Evolutionary conservation across 2,113 vertebrate species (phyloP), one percentile per base, ranked within the genome.

Genomic region (Laticauda colubrina): DNA sequence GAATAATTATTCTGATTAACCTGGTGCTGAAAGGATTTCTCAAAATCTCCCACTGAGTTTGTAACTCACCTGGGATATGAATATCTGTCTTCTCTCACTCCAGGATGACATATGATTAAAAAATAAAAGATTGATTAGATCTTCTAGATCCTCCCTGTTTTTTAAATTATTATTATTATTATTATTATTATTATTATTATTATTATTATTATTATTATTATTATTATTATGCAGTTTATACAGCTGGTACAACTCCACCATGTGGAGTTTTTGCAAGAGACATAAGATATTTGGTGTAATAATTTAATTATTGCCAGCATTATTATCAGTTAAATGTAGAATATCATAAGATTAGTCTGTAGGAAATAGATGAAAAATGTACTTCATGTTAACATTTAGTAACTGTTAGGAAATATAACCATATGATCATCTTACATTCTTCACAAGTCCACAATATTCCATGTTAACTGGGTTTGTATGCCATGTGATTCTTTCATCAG

Each of bases 391-490:
- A 94, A 95, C 59, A 94, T 93, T 91, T 1, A 92, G 43, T 0
- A 95, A 96, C 93, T 91, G 92, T 96, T 95, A 95, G 95, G 95
- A 96, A 96, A 97, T 96, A 95, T 90, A 94, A 95, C 95, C 95
- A 96, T 97, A 95, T 96, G 94, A 95, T 96, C 95, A 96, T 96
- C 94, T 93, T 96, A 95, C 94, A 94, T 95, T 94, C 54, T n/a
- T 90, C 92, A 93, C 90, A 96, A 92, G 93, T 94, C 89, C 96
- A 94, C 93, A 94, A 95, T 96, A 96, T 95, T 21, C 95, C 91
- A 59, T 90, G 94, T 95, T 97, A 96, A 96, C 96, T 97, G 95
- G 94, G 94, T 96, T 96, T 95, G 94, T 95, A 96, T 95, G 95
- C 92, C 91, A 94, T 92, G 92, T 90, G 89, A 94, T 94, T 94